Percentiles rank a stretch among this genome's conserved stretches.
Conservation (phyloP, 2,113 vertebrate genomes). For the Dryoscopus gambensis region DNA sequence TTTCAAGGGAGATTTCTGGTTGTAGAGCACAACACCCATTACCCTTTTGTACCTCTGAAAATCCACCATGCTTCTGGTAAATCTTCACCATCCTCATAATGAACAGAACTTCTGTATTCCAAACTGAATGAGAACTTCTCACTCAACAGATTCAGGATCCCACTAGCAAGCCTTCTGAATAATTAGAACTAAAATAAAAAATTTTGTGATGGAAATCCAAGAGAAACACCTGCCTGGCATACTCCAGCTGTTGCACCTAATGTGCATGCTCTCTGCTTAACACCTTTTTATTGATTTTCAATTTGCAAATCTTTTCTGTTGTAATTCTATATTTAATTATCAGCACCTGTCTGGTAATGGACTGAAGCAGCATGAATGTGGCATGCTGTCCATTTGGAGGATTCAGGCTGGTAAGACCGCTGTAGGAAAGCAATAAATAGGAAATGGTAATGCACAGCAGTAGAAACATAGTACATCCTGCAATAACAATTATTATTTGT, state of each 20-base stretch:
- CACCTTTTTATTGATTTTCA: not conserved
- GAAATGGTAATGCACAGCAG: not conserved
- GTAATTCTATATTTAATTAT: not conserved
- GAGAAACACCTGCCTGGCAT: not conserved
- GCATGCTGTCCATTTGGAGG: not conserved
- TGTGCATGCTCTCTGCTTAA: not conserved
- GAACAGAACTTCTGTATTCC: not conserved
- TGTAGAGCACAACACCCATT: not conserved
- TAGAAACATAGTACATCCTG: not conserved
- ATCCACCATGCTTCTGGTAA: not conserved
- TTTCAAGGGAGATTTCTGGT: not conserved
- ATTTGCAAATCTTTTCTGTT: not conserved
- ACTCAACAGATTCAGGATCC: not conserved
- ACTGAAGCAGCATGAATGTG: not conserved
- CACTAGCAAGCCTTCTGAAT: not conserved
- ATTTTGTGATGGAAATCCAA: not conserved
- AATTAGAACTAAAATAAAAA: not conserved
- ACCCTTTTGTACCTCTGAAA: not conserved
- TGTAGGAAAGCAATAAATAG: not conserved
- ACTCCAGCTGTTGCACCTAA: not conserved
- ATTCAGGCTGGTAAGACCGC: not conserved
- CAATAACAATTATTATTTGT: not conserved
- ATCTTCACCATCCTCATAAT: not conserved
- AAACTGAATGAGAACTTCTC: not conserved
- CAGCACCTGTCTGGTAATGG: not conserved